Conservation (phyloP, 1,140 invertebrate species). For the Ceratoteleas bidentatus region DNA sequence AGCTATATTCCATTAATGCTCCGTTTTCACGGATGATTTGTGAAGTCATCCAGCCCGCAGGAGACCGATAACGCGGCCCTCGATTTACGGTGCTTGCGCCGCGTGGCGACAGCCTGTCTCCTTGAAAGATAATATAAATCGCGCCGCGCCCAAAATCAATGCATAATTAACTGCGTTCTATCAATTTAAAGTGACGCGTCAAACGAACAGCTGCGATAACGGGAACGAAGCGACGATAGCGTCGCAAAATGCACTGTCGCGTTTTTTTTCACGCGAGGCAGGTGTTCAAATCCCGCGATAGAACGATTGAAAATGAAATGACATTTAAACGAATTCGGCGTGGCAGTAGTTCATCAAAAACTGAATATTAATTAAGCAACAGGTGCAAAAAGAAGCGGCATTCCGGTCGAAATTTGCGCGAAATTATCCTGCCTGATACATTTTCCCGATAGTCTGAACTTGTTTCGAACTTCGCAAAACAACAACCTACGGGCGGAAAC, state of each 20-base stretch:
- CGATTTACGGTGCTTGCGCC: conserved; percentile 51
- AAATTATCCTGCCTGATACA: conserved; percentile 40
- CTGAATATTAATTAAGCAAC: conserved; percentile 9
- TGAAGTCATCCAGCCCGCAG: conserved; percentile 60
- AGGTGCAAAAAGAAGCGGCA: background rate
- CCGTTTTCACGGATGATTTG: conserved; percentile 67
- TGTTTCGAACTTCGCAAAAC: conserved; percentile 31
- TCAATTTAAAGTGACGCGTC: conserved; percentile 15
- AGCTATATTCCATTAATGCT: conserved; percentile 61
- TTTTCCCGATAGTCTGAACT: conserved; percentile 49
- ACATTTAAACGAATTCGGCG: background rate
- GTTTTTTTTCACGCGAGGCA: background rate
- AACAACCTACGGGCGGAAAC: conserved; percentile 10
- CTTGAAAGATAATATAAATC: conserved; percentile 58
- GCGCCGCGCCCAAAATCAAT: conserved; percentile 35
- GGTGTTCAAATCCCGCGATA: background rate
- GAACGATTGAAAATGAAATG: background rate
- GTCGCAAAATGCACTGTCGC: too few relatives aligned
- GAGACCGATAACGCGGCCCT: conserved; percentile 48
- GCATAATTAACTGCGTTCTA: conserved; percentile 37
- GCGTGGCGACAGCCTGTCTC: conserved; percentile 48
- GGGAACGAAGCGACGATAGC: background rate
- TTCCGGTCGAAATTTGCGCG: conserved; percentile 12
- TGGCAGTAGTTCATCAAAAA: background rate
- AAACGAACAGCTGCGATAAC: background rate